Evolutionary conservation across 2,113 vertebrate genomes (phyloP).

Genomic region (Rallus limicola): DNA sequence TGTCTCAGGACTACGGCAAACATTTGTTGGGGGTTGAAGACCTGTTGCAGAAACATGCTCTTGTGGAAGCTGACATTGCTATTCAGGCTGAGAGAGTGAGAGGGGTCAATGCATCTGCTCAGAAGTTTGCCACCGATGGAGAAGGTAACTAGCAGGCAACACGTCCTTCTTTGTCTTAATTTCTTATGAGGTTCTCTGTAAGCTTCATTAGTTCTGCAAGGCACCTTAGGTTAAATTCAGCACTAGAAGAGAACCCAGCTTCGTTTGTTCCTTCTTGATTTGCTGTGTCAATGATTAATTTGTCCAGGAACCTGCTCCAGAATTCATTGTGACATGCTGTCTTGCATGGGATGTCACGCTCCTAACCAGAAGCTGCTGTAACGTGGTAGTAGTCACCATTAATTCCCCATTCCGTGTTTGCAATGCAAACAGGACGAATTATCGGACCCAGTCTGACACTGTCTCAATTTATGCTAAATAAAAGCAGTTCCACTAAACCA

Average conservation of each 20-base stretch:
- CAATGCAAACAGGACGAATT: background rate
- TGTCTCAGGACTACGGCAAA: constrained; percentile 96
- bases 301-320: background rate
- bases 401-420: background rate
- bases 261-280: background rate
- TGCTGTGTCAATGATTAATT: background rate
- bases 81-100: constrained; percentile 93
- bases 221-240: background rate
- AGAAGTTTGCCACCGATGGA: constrained; percentile 84
- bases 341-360: background rate
- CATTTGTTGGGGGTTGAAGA: constrained; percentile 95
- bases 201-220: background rate
- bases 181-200: background rate
- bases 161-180: background rate
- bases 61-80: constrained; percentile 93
- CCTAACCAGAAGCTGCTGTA: background rate
- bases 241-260: background rate
- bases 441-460: background rate
- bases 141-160: constrained; percentile 76
- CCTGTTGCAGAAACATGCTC: constrained; percentile 91
- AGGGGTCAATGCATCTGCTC: constrained; percentile 88
- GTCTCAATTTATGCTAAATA: background rate
- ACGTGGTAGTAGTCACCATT: background rate
- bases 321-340: background rate
- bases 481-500: background rate